Evolutionary conservation across 2,113 vertebrate species (phyloP), one percentile per base, ranked within the genome.

Genomic region (Steatornis caripensis): DNA sequence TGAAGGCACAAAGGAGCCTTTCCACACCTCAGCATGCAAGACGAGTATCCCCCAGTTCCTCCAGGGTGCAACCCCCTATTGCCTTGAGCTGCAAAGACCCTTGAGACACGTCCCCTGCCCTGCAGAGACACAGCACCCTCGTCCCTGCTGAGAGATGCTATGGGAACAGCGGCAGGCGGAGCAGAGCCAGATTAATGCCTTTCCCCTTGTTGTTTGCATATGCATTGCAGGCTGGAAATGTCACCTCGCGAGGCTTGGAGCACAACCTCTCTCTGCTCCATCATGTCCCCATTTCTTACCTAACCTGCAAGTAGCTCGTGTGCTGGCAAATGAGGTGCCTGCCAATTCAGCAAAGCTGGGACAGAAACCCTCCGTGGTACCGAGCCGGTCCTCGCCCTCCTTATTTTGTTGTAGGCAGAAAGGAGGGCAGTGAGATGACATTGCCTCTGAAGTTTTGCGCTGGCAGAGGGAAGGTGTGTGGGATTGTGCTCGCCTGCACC

Each of bases 11-110:
- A 85, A 69, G 39, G 43, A 74, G 32, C 43, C 10, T 65, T 85
- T 36, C 32, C 13, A 3, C 15, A 9, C 24, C 36, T 30, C 8
- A 1, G 32, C 26, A 23, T 3, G 10, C 4, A 21, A 36, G 39
- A 30, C 0, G 1, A 54, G 12, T 3, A 4, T 46, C 24, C 23
- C 21, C 19, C 20, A 5, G 30, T 3, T 55, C 58, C 48, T 58
- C 26, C 36, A 20, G n/a, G 37, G 10, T 51, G 43, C 21, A 9
- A 6, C 11, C 6, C 11, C 30, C 8, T 9, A 5, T 22, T 60
- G 26, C 77, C 15, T 54, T 17, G 48, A 39, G n/a, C 48, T 68
- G 85, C 48, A 64, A 17, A 72, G 65, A 15, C 6, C 43, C 64
- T 37, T 53, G 46, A 46, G 30, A 18, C 26, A 6, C 45, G 11